These are phyloP conservation scores for Masnerella sp. DNA, from an alignment of 2,888 invertebrate species.

Conservation along the genomic window DNA sequence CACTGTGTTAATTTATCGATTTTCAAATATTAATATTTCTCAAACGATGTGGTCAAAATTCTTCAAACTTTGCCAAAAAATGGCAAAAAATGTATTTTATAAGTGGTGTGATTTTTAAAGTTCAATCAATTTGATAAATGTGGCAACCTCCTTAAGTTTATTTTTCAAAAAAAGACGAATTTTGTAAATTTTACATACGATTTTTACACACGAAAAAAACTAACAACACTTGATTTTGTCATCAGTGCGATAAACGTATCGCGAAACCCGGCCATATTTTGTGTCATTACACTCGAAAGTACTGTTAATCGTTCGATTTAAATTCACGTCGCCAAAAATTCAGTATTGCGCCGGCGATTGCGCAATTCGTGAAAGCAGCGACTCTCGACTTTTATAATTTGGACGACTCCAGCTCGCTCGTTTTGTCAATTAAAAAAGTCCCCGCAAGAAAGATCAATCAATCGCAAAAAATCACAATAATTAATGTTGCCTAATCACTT, in stretches of 20 bases:
- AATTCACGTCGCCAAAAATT: constrained; percentile 63
- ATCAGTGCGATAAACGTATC: constrained; percentile 28
- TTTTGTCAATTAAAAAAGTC: constrained; percentile 7
- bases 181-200: no score
- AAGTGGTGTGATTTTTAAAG: no score
- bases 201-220: no score
- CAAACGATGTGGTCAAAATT: no score
- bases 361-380: constrained; percentile 67
- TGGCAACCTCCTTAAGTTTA: no score
- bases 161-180: no score
- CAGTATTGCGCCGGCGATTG: constrained; percentile 60
- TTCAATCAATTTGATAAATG: no score
- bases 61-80: no score
- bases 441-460: constrained; percentile 14
- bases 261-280: constrained; percentile 32
- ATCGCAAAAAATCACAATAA: constrained; percentile 23
- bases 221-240: no score
- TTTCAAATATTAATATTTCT: no score
- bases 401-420: constrained; percentile 7
- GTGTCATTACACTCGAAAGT: constrained; percentile 56
- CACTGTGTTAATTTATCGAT: no score
- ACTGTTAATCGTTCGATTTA: constrained; percentile 62
- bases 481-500: constrained; percentile 17
- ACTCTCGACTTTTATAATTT: constrained; percentile 63
- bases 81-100: no score